Evolutionary conservation across 2,113 vertebrate genomes (phyloP).

Genomic region (Spea multiplicata): DNA sequence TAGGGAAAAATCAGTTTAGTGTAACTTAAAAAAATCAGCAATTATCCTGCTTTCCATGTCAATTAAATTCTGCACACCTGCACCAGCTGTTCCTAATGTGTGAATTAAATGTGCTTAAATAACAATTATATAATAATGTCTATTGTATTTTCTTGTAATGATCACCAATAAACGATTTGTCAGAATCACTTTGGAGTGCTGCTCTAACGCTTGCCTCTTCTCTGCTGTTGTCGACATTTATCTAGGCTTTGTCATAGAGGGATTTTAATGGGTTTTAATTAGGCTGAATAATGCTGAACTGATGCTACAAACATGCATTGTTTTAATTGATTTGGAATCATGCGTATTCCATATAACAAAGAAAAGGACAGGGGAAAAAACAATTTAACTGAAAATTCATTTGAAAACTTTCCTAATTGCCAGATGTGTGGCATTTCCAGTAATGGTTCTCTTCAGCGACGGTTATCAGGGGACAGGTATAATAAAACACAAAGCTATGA

Average conservation of each 20-base stretch:
- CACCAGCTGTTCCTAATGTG: slow-evolving; percentile 9
- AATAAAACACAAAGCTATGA: slow-evolving; percentile 37
- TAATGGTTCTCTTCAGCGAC: slow-evolving; percentile 25
- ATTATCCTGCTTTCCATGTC: too few species aligned
- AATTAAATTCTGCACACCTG: neutral
- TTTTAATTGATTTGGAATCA: slow-evolving; percentile 42
- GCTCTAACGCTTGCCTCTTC: neutral
- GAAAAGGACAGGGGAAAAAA: slow-evolving; percentile 11
- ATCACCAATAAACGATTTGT: slow-evolving; percentile 11
- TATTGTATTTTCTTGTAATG: slow-evolving; percentile 26
- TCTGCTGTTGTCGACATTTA: slow-evolving; percentile 27
- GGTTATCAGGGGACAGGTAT: slow-evolving; percentile 45
- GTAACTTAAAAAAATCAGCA: too few species aligned
- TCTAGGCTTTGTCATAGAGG: slow-evolving; percentile 20
- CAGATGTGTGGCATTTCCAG: slow-evolving; percentile 47
- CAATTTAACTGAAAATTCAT: slow-evolving; percentile 30
- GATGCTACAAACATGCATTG: slow-evolving; percentile 12
- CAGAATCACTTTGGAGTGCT: slow-evolving; percentile 24
- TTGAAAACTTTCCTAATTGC: slow-evolving; percentile 46
- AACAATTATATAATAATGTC: slow-evolving; percentile 13
- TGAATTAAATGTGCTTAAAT: slow-evolving; percentile 3
- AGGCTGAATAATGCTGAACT: slow-evolving; percentile 27
- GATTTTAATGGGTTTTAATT: slow-evolving; percentile 33
- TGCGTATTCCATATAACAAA: slow-evolving; percentile 16
- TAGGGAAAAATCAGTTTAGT: too few species aligned